phyloP scores from a whole-genome alignment of 2,888 invertebrate species.

The Flexamia atlantica region DNA sequence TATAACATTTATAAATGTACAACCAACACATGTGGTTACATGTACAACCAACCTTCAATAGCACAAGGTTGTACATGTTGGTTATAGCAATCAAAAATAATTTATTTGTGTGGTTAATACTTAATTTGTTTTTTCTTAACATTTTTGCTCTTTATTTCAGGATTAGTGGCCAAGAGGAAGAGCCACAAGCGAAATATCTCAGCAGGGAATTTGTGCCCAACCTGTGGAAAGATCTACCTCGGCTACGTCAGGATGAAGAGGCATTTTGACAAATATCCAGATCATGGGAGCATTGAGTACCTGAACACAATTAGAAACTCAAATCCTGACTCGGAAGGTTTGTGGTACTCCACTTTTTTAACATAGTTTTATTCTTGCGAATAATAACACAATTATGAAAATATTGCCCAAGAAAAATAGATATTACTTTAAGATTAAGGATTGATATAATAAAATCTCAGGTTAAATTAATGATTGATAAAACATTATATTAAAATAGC shows the following conservation, averaged over 20 bases:
- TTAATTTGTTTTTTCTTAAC: conserved; percentile 48
- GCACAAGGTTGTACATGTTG: too few species aligned
- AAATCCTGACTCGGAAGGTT: conserved; percentile 58
- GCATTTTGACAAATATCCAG: conserved; percentile 81
- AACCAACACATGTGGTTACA: too few species aligned
- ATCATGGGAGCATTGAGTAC: conserved; percentile 75
- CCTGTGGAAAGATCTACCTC: conserved; percentile 82
- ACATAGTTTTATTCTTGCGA: neutral
- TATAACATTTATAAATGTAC: too few species aligned
- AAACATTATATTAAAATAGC: neutral
- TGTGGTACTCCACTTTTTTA: neutral
- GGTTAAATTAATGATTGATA: neutral
- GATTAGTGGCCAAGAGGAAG: conserved; percentile 53
- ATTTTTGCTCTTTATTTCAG: conserved; percentile 46
- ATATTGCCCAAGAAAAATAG: too few species aligned
- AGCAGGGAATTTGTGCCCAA: conserved; percentile 79
- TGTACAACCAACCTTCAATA: too few species aligned
- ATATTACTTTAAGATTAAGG: too few species aligned
- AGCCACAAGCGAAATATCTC: conserved; percentile 75
- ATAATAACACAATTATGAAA: too few species aligned
- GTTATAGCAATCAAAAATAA: too few species aligned
- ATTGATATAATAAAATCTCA: too few species aligned
- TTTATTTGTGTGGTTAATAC: too few species aligned
- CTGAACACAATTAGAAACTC: conserved; percentile 52
- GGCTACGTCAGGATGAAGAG: conserved; percentile 79